Conservation (phyloP, 2,113 vertebrate genomes). For the Phainopepla nitens region DNA sequence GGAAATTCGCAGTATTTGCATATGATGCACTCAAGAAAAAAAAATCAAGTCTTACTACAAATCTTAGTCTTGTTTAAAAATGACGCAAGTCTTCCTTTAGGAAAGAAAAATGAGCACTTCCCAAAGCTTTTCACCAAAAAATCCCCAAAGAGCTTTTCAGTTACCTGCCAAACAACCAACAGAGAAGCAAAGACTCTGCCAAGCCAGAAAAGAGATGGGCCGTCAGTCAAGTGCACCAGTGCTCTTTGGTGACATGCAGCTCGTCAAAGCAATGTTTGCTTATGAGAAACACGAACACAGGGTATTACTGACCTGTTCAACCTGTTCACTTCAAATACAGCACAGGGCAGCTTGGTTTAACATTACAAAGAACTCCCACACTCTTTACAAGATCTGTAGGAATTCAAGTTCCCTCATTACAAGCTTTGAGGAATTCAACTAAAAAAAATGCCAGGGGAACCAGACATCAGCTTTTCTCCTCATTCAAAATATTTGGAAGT, state of each 20-base stretch:
- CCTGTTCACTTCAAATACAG: background rate
- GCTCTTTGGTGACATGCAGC: background rate
- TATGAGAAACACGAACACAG: background rate
- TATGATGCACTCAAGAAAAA: background rate
- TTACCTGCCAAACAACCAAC: background rate
- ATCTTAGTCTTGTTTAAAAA: background rate
- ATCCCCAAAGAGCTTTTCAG: background rate
- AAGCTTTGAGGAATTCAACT: background rate
- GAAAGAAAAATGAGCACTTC: background rate
- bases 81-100: background rate
- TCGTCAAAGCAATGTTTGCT: background rate
- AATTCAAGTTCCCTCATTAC: background rate
- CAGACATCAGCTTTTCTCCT: background rate
- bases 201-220: background rate
- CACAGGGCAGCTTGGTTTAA: background rate
- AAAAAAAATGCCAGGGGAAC: background rate
- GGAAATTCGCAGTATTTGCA: slow-evolving; percentile 7
- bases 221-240: background rate
- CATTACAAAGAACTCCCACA: background rate
- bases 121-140: background rate
- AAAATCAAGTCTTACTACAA: background rate
- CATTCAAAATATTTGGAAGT: background rate
- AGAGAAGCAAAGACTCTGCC: background rate
- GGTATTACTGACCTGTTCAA: background rate
- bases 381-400: background rate